A percentile compares a stretch with the other conserved stretches of the same genome.
Conservation (phyloP, 1,140 invertebrate species). For the Drosophila simulans region DNA sequence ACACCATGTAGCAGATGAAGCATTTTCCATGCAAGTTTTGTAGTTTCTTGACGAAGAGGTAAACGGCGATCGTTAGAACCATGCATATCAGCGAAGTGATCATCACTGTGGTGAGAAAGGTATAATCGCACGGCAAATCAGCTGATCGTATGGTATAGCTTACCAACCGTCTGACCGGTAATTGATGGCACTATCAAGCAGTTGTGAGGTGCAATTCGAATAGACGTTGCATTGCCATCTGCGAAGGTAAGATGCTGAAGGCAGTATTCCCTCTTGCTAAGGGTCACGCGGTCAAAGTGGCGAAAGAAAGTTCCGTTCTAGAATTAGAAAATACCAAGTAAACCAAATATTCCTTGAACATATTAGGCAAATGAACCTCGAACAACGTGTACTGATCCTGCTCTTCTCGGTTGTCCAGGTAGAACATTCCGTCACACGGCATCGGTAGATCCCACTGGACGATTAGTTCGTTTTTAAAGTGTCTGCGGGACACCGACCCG, state of each 20-base stretch:
- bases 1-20: conserved; percentile 89
- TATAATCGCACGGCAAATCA: no score
- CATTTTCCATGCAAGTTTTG: conserved; percentile 90
- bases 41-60: conserved; percentile 88
- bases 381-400: conserved; percentile 52
- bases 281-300: neutral
- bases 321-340: neutral
- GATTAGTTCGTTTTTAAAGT: conserved; percentile 59
- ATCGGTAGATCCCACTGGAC: conserved; percentile 46
- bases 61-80: conserved; percentile 88
- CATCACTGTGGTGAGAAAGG: conserved; percentile 85
- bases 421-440: conserved; percentile 42
- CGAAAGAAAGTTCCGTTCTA: conserved; percentile 57
- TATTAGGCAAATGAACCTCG: conserved; percentile 40
- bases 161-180: conserved; percentile 20
- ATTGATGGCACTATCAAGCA: neutral
- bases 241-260: conserved; percentile 35
- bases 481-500: conserved; percentile 13
- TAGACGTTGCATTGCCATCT: rapidly evolving
- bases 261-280: conserved; percentile 65
- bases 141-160: neutral
- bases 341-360: neutral
- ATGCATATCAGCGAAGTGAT: conserved; percentile 89
- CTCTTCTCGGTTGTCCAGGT: conserved; percentile 27
- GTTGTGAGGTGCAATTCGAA: conserved; percentile 44